A percentile compares a stretch with the other conserved stretches of the same genome.
These are phyloP conservation scores for Solenodon paradoxus DNA, from an alignment of 2,113 vertebrate species.

Conservation along the genomic window DNA sequence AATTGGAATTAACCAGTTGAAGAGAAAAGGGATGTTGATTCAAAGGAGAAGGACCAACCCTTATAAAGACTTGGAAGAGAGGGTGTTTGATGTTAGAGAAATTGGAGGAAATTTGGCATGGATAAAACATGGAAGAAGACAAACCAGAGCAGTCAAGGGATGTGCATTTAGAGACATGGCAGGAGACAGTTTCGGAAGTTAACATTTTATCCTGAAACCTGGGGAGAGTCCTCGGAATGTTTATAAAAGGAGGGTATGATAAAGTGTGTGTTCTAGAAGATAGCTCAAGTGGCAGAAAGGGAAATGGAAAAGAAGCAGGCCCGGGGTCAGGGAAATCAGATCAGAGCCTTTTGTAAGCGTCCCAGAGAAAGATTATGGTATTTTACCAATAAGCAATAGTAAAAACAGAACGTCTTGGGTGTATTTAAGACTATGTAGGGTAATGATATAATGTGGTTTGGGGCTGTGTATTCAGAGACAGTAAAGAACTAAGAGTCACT, in stretches of 20 bases:
- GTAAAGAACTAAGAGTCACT: not conserved
- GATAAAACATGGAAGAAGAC: not conserved
- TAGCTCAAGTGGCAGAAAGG: not conserved
- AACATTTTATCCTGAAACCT: not conserved
- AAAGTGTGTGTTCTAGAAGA: not conserved
- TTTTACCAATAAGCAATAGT: not conserved
- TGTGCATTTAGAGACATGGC: not conserved
- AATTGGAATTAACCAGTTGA: not conserved
- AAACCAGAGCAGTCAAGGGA: too few relatives aligned
- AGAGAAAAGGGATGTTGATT: not conserved
- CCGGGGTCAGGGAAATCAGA: not conserved
- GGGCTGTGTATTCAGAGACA: not conserved
- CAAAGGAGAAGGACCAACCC: not conserved
- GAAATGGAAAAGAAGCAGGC: not conserved
- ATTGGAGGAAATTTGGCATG: not conserved
- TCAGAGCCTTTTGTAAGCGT: not conserved
- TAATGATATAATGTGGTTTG: not conserved
- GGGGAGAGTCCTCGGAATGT: not conserved
- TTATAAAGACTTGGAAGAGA: not conserved
- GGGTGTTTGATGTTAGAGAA: not conserved
- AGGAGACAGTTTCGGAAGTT: not conserved
- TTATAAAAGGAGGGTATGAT: not conserved
- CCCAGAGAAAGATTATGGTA: not conserved
- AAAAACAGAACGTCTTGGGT: not conserved
- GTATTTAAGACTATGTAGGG: not conserved